These are phyloP conservation scores for Oceanodroma tethys DNA, from an alignment of 2,113 vertebrate species.

Conservation along the genomic window DNA sequence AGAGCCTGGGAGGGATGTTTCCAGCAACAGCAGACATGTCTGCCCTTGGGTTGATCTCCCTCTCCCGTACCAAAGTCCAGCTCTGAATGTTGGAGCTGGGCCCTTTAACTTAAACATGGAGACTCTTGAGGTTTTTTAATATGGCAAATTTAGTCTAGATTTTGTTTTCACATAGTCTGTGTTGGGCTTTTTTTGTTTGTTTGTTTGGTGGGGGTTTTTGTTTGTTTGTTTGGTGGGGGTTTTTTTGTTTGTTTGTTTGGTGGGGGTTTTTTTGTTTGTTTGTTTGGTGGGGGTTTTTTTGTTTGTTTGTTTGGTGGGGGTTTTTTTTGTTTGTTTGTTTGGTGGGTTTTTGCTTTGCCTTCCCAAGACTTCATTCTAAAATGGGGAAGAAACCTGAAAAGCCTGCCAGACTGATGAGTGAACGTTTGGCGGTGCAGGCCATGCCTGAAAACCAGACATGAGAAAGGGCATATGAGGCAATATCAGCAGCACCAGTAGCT, in stretches of 20 bases:
- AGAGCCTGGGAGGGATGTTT: not conserved
- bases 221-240: no score
- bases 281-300: no score
- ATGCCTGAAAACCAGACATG: accelerated
- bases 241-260: no score
- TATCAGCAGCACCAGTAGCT: not conserved
- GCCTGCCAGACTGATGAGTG: not conserved
- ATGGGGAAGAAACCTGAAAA: not conserved
- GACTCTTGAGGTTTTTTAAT: not conserved
- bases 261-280: not conserved
- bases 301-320: no score
- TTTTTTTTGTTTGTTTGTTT: not conserved
- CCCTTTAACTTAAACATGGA: not conserved
- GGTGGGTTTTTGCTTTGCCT: not conserved
- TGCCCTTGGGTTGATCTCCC: not conserved
- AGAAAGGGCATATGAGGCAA: not conserved
- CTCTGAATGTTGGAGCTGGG: not conserved
- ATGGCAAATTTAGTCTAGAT: no score
- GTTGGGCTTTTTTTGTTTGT: no score
- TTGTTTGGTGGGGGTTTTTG: no score
- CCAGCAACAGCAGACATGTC: accelerated
- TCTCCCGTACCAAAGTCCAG: no score
- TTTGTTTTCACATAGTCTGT: not conserved
- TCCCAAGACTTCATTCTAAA: not conserved
- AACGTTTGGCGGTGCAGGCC: no score